Percentiles rank a stretch among this genome's conserved stretches.
Evolutionary conservation across 2,113 vertebrate genomes (phyloP).

Genomic region (Sciurus niger): DNA sequence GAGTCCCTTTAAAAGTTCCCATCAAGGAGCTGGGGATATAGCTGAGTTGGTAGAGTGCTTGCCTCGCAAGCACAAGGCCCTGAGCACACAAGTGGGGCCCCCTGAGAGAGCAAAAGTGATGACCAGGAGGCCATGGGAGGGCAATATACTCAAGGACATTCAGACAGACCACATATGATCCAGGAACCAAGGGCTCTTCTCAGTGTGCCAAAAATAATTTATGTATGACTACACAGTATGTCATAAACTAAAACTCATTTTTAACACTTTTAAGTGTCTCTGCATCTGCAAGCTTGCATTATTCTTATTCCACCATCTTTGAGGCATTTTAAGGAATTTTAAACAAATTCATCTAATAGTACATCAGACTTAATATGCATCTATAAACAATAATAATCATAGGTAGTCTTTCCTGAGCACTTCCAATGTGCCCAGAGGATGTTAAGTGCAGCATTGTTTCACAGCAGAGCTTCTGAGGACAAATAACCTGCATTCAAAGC

Average conservation of each 20-base stretch:
- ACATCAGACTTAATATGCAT: not conserved
- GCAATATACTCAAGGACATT: not conserved
- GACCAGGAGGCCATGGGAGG: not conserved
- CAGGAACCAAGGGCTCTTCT: not conserved
- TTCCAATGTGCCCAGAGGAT: not conserved
- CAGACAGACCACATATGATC: not conserved
- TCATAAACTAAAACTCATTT: conserved; percentile 13
- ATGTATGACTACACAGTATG: not conserved
- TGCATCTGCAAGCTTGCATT: not conserved
- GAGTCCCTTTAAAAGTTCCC: not conserved
- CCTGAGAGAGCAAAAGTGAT: not conserved
- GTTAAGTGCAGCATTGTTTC: not conserved
- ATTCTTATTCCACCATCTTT: conserved; percentile 18
- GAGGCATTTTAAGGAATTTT: conserved; percentile 34
- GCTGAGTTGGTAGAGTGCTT: too few species aligned
- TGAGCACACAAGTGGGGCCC: not conserved
- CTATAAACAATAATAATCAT: not conserved
- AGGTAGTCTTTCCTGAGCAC: not conserved
- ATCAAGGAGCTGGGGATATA: not conserved
- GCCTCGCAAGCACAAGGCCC: too few species aligned
- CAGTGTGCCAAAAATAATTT: not conserved
- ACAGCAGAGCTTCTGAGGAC: not conserved
- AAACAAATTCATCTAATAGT: not conserved
- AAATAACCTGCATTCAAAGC: not conserved
- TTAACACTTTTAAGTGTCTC: not conserved